Percentiles rank a stretch among this genome's conserved stretches.
Evolutionary conservation across 2,797 vertebrate genomes (phyloP).

Genomic region (Denticeps clupeoides): DNA sequence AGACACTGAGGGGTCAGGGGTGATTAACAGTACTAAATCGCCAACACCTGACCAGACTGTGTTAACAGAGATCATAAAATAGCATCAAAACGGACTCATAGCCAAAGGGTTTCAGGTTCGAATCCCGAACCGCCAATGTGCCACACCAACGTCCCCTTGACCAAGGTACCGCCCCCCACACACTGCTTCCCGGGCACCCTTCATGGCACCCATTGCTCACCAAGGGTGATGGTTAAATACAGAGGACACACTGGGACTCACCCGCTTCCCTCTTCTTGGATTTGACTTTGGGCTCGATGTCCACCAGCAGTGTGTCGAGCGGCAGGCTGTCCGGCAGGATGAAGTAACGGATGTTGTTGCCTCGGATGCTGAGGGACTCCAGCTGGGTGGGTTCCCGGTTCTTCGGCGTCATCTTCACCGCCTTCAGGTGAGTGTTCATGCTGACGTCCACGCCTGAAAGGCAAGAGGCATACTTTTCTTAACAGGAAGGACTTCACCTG

Average conservation of each 20-base stretch:
- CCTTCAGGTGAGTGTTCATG: constrained; percentile 96
- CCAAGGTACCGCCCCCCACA: too few relatives aligned
- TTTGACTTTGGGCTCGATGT: constrained; percentile 95
- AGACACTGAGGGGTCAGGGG: too few relatives aligned
- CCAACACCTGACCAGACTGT: too few relatives aligned
- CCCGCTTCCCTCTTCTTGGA: constrained; percentile 97
- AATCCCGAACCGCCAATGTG: too few relatives aligned
- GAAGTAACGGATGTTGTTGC: constrained; percentile 97
- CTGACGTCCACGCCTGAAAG: constrained; percentile 91
- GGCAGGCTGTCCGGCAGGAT: constrained; percentile 96
- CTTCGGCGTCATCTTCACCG: constrained; percentile 95
- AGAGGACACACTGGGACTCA: constrained; percentile 36
- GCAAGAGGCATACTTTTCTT: too few relatives aligned
- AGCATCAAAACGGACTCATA: too few relatives aligned
- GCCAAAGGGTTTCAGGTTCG: too few relatives aligned
- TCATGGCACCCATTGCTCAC: background rate
- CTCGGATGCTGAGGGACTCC: constrained; percentile 91
- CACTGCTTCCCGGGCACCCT: too few relatives aligned
- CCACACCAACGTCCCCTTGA: too few relatives aligned
- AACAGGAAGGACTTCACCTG: too few relatives aligned
- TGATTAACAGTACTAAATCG: too few relatives aligned
- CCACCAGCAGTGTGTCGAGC: constrained; percentile 88
- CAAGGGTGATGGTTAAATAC: background rate
- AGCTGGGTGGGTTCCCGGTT: constrained; percentile 95
- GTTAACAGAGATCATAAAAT: too few relatives aligned